Conservation (phyloP, 2,113 vertebrate species). For the Labrus mixtus region DNA sequence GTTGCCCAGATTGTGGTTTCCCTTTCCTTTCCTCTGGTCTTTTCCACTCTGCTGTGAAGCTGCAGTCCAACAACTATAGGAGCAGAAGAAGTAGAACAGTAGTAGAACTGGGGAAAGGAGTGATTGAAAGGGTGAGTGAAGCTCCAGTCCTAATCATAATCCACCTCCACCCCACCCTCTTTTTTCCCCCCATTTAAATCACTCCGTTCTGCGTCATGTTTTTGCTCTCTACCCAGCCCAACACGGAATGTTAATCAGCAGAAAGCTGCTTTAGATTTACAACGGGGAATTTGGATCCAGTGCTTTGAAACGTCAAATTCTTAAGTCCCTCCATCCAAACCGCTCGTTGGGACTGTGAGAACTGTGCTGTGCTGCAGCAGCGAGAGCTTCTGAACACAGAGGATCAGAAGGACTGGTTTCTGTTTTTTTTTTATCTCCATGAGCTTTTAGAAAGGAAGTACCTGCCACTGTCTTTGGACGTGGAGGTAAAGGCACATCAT, state of each 20-base stretch:
- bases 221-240: slow-evolving; percentile 39
- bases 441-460: slow-evolving; percentile 14
- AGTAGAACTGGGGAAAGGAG: neutral
- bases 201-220: slow-evolving; percentile 47
- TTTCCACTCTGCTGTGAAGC: slow-evolving; percentile 39
- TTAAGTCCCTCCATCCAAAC: slow-evolving; percentile 50
- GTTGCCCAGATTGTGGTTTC: slow-evolving; percentile 48
- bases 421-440: neutral
- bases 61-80: slow-evolving; percentile 24
- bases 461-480: slow-evolving; percentile 1
- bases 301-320: slow-evolving; percentile 63
- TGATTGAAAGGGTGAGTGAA: slow-evolving; percentile 46
- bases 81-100: neutral
- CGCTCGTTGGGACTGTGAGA: slow-evolving; percentile 52
- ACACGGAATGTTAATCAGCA: slow-evolving; percentile 75
- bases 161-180: neutral
- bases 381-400: slow-evolving; percentile 6
- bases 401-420: neutral
- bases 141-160: slow-evolving; percentile 34
- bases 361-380: slow-evolving; percentile 13
- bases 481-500: neutral
- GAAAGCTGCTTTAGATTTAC: slow-evolving; percentile 79
- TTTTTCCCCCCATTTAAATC: slow-evolving; percentile 47
- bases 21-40: slow-evolving; percentile 26
- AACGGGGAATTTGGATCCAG: slow-evolving; percentile 61